Conservation (phyloP, 2,797 vertebrate genomes). For the Momotus momota region DNA sequence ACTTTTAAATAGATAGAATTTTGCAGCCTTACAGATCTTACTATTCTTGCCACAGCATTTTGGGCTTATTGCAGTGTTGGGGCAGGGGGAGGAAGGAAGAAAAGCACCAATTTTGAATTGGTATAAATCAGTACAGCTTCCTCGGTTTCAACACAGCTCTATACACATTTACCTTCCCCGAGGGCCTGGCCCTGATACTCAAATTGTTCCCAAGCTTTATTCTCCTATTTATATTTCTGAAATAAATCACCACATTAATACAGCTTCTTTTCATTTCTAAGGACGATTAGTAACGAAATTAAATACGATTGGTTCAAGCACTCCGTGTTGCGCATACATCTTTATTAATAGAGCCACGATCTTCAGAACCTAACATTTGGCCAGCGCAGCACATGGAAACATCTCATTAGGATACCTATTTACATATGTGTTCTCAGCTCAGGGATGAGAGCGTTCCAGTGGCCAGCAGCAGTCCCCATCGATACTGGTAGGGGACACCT, state of each 20-base stretch:
- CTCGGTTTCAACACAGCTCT: background rate
- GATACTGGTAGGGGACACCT: conserved; percentile 14
- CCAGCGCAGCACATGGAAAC: background rate
- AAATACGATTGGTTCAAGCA: conserved; percentile 6
- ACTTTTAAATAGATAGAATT: background rate
- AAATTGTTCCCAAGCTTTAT: conserved; percentile 45
- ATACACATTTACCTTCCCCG: conserved; percentile 1
- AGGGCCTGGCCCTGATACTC: conserved; percentile 38
- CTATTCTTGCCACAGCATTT: background rate
- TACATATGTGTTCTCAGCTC: conserved; percentile 20
- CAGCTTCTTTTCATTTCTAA: conserved; percentile 57
- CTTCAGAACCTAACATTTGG: conserved; percentile 22
- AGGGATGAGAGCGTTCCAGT: background rate
- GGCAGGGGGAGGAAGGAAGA: background rate
- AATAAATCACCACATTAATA: conserved; percentile 46
- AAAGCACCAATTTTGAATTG: background rate
- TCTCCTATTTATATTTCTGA: conserved; percentile 53
- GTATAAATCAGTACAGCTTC: background rate
- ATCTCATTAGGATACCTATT: conserved; percentile 54
- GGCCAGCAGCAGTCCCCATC: conserved; percentile 19
- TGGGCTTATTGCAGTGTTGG: background rate
- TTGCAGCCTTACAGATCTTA: background rate
- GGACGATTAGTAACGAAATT: conserved; percentile 52
- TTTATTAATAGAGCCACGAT: conserved; percentile 9
- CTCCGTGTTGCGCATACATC: background rate